Evolutionary conservation across 2,888 invertebrate species (phyloP), one percentile per base, ranked within the genome.

Genomic region (Drosophila nr. fundita): DNA sequence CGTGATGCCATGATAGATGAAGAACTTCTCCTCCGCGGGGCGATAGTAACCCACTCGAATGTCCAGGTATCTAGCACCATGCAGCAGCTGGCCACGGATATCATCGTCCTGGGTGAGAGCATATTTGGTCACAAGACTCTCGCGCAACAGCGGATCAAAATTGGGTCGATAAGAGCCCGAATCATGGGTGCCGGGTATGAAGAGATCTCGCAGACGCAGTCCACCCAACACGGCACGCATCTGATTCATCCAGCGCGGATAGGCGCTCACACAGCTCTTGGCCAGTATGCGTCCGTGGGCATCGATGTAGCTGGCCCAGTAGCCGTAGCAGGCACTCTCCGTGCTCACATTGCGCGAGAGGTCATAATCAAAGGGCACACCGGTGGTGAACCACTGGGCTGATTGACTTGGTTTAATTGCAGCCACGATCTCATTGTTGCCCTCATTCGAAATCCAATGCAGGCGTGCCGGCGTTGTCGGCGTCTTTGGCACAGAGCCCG

Each of bases 171-270:
- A 95, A 13, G 95, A 94, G 6, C 95, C 96, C 0, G 96, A 95
- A 90, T 96, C 95, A 87, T 96, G 96, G 0, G 96, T 95, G 1
- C 96, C 96, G 2, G 96, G 96, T 80, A 96, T 94, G 74, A 96
- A 94, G 6, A 96, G 87, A 68, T 95, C 94, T 15, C 94, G 92
- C 55, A 95, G 88, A 45, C 93, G 93, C 63, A 93, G 87, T 34
- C 92, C 90, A 1, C 94, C 94, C 18, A 95, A 87, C 34, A 90
- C 86, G 2, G 91, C 73, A 40, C 91, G 92, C 83, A 93, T 90
- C 11, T 95, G 93, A 42, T 92, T 91, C 95, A 95, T 95, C 95
- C 95, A 95, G 34, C 91, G 94, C 1, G 95, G 95, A 74, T 93
- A 92, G 1, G 94, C 94, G 27, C 92, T 91, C 1, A 95, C 78